Base-by-base conservation (phyloP, 2,888 invertebrate species). In the Oxyscelio sp. region DNA sequence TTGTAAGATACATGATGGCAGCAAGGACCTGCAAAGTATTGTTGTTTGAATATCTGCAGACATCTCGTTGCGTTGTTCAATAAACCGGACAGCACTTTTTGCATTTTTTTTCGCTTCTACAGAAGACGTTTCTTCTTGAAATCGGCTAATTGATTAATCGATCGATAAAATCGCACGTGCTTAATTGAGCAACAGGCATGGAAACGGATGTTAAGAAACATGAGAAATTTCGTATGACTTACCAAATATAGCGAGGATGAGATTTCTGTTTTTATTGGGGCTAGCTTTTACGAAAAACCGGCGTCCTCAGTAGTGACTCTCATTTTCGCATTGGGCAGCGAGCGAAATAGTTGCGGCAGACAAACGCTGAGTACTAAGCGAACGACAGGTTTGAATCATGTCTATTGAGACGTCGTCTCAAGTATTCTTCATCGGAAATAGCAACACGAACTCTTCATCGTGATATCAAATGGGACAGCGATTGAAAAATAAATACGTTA, bases 1-100 rank as follows among this genome's bases (percentile, higher is more conserved):
- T 81, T 63, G 80, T 48, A 73, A 77, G 45, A 74, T 61, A 73
- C 86, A 86, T 86, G 58, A 68, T 77, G 77, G 56, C 70, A 61
- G 79, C 40, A 27, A 79, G 56, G 65, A 68, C 56, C 75, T 84
- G 79, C 24, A 73, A 83, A 61, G 63, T 31, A 70, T 50, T 45
- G 59, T 50, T 34, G 21, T 65, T 31, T 74, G 6, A 63, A 48
- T 34, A 27, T 74, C 34, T 54, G 38, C 24, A n/a, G n/a, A 50
- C 8, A 48, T 34, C 34, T 34, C 34, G 11, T 34, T 34, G 9
- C 34, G 11, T 34, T 34, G 9, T 34, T 34, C 11, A 34, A 34
- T 34, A 9, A 9, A 11, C 11, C 9, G 34, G 5, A 34, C 11
- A n/a, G 34, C 34, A 34, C 9, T 34, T 34, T 34, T 34, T 34